Base-by-base conservation (phyloP, 2,797 vertebrate genomes). In the Pipistrellus nathusii region DNA sequence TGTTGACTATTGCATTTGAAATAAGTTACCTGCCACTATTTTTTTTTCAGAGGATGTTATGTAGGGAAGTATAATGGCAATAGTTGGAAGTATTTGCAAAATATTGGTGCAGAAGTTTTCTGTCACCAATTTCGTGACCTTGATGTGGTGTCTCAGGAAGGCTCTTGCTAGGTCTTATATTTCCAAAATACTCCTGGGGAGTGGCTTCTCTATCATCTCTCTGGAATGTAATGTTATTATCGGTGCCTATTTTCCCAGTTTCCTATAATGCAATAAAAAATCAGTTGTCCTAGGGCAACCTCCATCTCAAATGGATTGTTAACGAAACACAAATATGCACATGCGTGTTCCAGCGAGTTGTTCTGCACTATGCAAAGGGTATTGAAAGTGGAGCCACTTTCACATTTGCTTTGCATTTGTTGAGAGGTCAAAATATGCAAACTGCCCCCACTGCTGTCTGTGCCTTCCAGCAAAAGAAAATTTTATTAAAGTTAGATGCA, bases 331-430 rank as follows among this genome's bases (percentile, higher is more conserved):
- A 62, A 69, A 64, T 25, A 35, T 1, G 1, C 8, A 27, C 38
- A 5, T 1, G 10, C 25, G 5, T 20, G 25, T 44, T 71, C 48
- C 20, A 68, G 73, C 12, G 20, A 48, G 32, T 48, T 15, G 14
- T 48, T 78, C n/a, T 13, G 51, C 7, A 23, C n/a, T 35, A 93
- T 90, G 68, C 87, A 95, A 96, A 15, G 4, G 1, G 2, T 44
- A 32, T 83, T 85, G 32, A 86, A 94, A 86, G 51, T 18, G 6
- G 48, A 66, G 76, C 12, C 51, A 13, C 30, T 41, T 92, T 93
- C 86, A 68, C 90, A 91, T 92, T 88, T 75, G 90, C 53, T 97
- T 95, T 95, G 59, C 48, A 51, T 96, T 88, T 95, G 93, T 93
- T 71, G 78, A 88, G 77, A 90, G 55, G n/a, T 90, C 69, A 81